phyloP scores from a whole-genome alignment of 2,113 vertebrate genomes.

The Panurus biarmicus region DNA sequence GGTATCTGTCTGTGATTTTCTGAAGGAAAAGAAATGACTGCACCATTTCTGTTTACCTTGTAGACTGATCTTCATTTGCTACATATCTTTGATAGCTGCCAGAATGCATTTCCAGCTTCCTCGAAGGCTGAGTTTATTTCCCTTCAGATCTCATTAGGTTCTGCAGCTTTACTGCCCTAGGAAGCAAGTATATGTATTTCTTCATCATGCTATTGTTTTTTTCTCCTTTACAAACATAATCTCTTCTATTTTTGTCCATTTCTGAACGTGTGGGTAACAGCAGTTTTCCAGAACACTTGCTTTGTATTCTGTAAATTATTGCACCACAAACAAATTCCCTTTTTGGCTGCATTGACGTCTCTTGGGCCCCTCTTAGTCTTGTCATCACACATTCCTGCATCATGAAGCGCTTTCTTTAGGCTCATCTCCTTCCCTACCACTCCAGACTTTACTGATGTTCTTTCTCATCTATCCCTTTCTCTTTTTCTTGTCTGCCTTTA shows the following conservation, averaged over 20 bases:
- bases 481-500: background rate
- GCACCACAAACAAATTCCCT: background rate
- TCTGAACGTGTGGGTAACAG: background rate
- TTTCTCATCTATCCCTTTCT: background rate
- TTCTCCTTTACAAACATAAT: background rate
- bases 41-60: slow-evolving; percentile 3
- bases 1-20: background rate
- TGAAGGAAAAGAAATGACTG: background rate
- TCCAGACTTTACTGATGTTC: background rate
- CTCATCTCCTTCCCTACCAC: background rate
- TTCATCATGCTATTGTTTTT: background rate
- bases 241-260: background rate
- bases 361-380: background rate
- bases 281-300: background rate
- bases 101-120: slow-evolving; percentile 4
- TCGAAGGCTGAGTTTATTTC: background rate
- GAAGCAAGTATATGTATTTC: background rate
- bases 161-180: background rate
- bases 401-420: background rate
- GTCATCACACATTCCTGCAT: background rate
- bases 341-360: background rate
- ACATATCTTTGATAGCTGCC: background rate
- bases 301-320: background rate
- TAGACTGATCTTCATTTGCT: background rate
- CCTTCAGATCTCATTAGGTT: slow-evolving; percentile 39